A percentile compares a stretch with the other conserved stretches of the same genome.
phyloP scores from a whole-genome alignment of 2,797 vertebrate species.

The Peromyscus nudipes region DNA sequence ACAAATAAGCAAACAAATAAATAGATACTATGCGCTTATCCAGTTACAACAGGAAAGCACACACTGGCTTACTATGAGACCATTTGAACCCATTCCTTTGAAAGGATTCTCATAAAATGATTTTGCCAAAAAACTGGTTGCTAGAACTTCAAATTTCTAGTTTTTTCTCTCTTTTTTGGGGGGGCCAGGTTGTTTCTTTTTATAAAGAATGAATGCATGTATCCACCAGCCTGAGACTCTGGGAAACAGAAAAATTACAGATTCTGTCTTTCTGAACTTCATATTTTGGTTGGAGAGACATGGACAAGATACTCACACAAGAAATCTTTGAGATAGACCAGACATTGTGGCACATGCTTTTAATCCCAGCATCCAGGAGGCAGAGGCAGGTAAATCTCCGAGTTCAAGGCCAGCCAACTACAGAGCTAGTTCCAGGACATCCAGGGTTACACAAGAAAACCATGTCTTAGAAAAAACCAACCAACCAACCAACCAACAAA shows the following conservation, averaged over 20 bases:
- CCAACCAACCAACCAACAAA: not conserved
- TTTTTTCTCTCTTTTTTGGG: not conserved
- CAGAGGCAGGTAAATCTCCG: not conserved
- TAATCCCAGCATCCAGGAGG: not conserved
- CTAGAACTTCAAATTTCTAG: not conserved
- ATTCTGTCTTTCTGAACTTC: not conserved
- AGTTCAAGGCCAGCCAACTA: not conserved
- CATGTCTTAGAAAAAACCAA: not conserved
- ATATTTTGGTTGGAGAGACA: not conserved
- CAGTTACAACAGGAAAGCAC: constrained; percentile 19
- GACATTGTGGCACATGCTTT: not conserved
- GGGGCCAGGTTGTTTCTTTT: not conserved
- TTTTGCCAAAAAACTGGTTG: not conserved
- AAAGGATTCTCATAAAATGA: not conserved
- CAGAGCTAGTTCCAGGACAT: not conserved
- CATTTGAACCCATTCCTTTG: not conserved
- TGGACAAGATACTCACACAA: not conserved
- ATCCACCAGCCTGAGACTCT: not conserved
- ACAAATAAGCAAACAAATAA: not conserved
- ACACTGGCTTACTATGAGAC: not conserved
- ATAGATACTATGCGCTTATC: not conserved
- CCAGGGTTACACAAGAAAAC: not conserved
- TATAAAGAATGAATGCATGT: not conserved
- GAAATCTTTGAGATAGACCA: not conserved
- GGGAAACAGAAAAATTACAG: not conserved